Conservation (phyloP, 2,888 invertebrate species). For the Lasioglossum morio region DNA sequence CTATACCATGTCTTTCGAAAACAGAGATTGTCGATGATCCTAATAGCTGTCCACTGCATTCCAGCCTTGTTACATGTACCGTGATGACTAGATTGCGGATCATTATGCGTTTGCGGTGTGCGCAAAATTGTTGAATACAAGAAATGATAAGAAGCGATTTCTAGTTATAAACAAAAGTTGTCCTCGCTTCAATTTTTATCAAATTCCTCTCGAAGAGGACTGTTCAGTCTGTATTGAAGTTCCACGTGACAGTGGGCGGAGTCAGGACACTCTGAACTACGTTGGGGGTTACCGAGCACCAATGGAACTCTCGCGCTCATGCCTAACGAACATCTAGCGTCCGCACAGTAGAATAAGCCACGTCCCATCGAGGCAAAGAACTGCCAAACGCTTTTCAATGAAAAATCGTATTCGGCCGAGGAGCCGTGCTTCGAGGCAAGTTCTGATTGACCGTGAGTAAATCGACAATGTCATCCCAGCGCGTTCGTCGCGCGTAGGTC, state of each 20-base stretch:
- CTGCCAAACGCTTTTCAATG: background rate
- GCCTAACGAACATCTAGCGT: background rate
- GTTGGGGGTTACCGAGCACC: background rate
- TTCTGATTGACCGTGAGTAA: background rate
- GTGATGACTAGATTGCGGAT: background rate
- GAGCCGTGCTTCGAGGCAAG: background rate
- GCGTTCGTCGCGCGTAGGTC: background rate
- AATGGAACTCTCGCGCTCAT: background rate
- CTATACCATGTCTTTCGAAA: background rate
- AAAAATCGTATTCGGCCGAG: background rate
- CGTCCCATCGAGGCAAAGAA: background rate
- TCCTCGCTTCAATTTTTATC: no score
- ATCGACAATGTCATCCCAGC: background rate
- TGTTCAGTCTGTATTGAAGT: background rate
- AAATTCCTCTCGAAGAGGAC: background rate
- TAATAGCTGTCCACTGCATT: background rate
- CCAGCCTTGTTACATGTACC: background rate
- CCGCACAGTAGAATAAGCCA: background rate
- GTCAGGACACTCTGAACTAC: background rate
- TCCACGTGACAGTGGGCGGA: background rate
- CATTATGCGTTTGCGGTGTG: background rate
- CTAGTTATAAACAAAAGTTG: no score
- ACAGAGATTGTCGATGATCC: background rate
- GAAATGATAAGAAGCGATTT: no score
- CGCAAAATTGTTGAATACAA: background rate